Evolutionary conservation across 2,888 invertebrate genomes (phyloP), one percentile per base, ranked within the genome.

Genomic region (Oligia latruncula): DNA sequence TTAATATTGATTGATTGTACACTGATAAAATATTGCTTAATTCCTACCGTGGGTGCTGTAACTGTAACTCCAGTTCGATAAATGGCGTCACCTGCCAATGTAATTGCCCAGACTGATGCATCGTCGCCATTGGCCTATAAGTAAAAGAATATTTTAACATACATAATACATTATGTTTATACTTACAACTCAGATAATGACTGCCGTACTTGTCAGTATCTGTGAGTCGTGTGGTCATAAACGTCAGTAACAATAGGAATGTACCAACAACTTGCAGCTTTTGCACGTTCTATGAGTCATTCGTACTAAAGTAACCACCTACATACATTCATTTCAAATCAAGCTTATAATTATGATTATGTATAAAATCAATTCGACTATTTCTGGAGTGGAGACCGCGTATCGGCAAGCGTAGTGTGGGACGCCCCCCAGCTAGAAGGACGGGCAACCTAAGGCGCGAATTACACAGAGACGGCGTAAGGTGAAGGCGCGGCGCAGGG

Each of bases 61-160:
- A 97, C 95, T 2, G 98, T 98, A 2, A 99, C 98, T 62, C 98
- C 98, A 82, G 98, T 97, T 74, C 99, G 97, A 89, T 98, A 98
- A 83, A 99, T 97, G 17, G 98, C 98, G 94, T 99, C 99, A 9
- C 99, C 99, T 89, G 98, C 98, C 20, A 98, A 96, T 66, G 99
- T 98, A 46, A 99, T 97, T 0, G 98, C 99, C 99, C 99, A 99
- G 43, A 99, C 98, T 29, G 97, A 96, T 35, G 98, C 96, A 78
- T 94, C 94, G 52, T 94, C 93, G 40, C 90, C 92, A 83, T 93
- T 88, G n/a, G 92, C 93, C 96, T 96, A 68, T 58, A 81, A 68
- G 9, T 5, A 70, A 40, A 58, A n/a, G 64, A 49, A 0, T 64
- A 60, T 23, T 15, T 17, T 15, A 9, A 23, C 3, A 35, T 49